Evolutionary conservation across 2,888 invertebrate species (phyloP), one percentile per base, ranked within the genome.

Genomic region (Epiperipatus broadwayi): DNA sequence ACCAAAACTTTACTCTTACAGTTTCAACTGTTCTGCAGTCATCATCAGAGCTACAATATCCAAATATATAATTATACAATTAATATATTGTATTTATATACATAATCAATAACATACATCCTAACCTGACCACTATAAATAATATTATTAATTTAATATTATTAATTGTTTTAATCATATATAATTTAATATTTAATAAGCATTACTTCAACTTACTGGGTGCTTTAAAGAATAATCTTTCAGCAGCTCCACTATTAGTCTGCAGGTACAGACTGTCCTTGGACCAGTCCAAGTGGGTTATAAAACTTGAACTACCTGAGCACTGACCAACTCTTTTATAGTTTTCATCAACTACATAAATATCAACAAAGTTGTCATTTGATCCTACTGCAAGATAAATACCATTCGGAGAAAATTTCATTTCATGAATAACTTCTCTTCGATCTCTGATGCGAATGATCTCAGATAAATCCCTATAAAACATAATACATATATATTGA

Each of bases 201-300:
- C 25, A 8, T 8, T 25, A 25, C 25, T 2, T 16, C 16, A 15
- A 41, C 43, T 45, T 42, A 60, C 61, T 51, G 43, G 57, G 55
- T 43, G 56, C 53, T 42, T 53, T 54, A 44, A 52, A 60, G 42
- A 60, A 50, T 10, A 61, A 53, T 32, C 54, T 45, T 41, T 59
- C 57, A 3, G 55, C 57, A 20, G 58, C 58, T 3, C 58, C 59
- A 44, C 57, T 58, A 49, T 60, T 61, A 28, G 58, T 57, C 47
- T 59, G 58, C 21, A 62, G 46, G 43, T 56, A 56, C 41, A 53
- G 53, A 45, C 56, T 54, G 46, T 59, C 57, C 30, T 51, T 51
- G 1, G 59, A 58, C 63, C 63, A 63, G 48, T 63, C 63, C n/a
- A 63, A 40, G 44, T 61, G 61, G 0, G 59, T 61, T 43, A 62